phyloP scores from a whole-genome alignment of 2,888 invertebrate genomes.

The Phrixothrix hirtus region DNA sequence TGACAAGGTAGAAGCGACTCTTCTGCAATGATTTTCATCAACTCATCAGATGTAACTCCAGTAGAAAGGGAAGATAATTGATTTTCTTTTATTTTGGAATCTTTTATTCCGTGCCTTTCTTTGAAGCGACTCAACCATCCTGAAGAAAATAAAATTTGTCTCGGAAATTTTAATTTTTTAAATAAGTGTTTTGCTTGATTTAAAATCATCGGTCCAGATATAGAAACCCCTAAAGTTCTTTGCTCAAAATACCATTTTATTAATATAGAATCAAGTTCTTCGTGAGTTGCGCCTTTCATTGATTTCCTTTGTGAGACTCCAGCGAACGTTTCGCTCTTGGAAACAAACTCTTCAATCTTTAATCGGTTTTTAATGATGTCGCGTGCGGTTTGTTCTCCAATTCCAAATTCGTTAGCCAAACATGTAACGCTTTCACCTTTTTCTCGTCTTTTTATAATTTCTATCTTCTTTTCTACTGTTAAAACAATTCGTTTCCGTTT shows the following conservation, averaged over 20 bases:
- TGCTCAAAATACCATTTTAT: neutral
- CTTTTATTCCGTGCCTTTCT: neutral
- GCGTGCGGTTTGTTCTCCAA: neutral
- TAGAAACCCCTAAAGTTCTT: neutral
- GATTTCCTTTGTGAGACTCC: neutral
- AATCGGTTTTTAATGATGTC: neutral
- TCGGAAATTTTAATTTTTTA: neutral
- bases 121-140: neutral
- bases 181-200: neutral
- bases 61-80: too few relatives aligned
- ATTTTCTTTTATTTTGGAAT: neutral
- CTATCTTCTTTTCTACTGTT: neutral
- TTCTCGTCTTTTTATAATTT: neutral
- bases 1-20: neutral
- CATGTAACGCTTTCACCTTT: neutral
- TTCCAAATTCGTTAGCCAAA: neutral
- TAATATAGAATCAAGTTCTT: neutral
- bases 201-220: neutral
- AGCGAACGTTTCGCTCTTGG: neutral
- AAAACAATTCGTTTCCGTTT: neutral
- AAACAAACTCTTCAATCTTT: neutral
- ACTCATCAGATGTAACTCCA: too few relatives aligned
- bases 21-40: neutral
- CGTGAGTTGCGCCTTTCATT: neutral
- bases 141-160: neutral